Percentiles rank a stretch among this genome's conserved stretches.
Conservation (phyloP, 2,113 vertebrate species). For the Amia ocellicauda region DNA sequence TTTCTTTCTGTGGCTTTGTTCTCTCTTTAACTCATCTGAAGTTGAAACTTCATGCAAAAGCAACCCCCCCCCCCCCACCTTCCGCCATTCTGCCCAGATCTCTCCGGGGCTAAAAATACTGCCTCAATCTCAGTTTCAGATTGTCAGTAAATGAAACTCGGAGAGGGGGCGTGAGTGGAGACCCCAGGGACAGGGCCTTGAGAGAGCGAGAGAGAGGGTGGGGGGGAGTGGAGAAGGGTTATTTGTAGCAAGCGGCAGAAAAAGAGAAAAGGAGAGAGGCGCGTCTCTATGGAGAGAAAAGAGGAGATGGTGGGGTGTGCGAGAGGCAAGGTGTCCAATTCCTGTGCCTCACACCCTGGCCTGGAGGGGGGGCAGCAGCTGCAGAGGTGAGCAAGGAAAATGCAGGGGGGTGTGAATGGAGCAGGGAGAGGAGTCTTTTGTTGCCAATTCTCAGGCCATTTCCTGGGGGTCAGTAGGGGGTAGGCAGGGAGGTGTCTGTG, state of each 20-base stretch:
- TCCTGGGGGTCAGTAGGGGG: conserved; percentile 70
- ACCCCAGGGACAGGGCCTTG: not conserved
- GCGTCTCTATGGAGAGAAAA: conserved; percentile 26
- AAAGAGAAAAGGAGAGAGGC: conserved; percentile 3
- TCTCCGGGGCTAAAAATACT: conserved; percentile 23
- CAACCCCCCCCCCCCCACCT: conserved; percentile 9
- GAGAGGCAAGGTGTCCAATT: conserved; percentile 38
- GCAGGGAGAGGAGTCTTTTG: conserved; percentile 63
- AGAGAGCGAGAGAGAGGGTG: conserved; percentile 24
- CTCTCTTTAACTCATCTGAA: not conserved
- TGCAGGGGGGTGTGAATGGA: conserved; percentile 57
- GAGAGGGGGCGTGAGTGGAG: not conserved
- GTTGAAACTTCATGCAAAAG: conserved; percentile 19
- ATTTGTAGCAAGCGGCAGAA: too few species aligned
- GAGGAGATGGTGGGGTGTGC: conserved; percentile 6
- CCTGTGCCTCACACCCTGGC: conserved; percentile 23
- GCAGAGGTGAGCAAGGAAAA: conserved; percentile 67
- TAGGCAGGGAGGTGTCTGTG: conserved; percentile 43
- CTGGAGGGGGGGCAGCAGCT: conserved; percentile 58
- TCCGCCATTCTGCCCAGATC: conserved; percentile 8
- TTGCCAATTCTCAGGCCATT: conserved; percentile 62
- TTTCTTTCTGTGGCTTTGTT: too few species aligned
- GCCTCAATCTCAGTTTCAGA: conserved; percentile 20
- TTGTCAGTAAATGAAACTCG: conserved; percentile 23
- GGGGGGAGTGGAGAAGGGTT: conserved; percentile 11